Evolutionary conservation across 2,797 vertebrate species (phyloP), one percentile per base, ranked within the genome.

Genomic region (Tarsius wallacei): DNA sequence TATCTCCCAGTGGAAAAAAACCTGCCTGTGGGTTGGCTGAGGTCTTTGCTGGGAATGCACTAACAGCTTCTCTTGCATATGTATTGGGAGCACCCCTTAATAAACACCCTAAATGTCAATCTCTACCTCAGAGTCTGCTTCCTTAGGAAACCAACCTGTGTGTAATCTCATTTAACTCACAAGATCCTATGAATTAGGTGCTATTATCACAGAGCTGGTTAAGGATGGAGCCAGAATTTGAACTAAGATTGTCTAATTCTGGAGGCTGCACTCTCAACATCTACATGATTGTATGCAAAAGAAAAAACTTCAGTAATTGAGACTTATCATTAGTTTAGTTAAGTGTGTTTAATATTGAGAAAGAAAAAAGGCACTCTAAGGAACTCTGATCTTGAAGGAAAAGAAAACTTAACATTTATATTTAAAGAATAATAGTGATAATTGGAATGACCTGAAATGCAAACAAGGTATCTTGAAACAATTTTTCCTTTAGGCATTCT

Each of bases 401-500:
- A 92, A 88, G 14, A 90, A 93, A 73, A 87, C 47, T 28, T 66
- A 78, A 61, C 21, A 49, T 31, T 86, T 93, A 80, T 85, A 36
- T 84, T 87, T 74, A 96, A 76, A 90, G 47, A 57, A 89, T 70
- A 90, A 83, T 57, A 84, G 87, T 93, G 88, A 78, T 19, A 73
- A 53, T 33, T 90, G 14, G 15, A 91, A 94, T 64, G 57, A 87
- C n/a, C 74, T 74, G 24, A 90, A 88, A 93, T 26, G 53, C 61
- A 91, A 96, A 93, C 73, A 78, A 66, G 64, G 33, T 70, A 31
- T 21, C 47, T 33, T 51, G 63, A 77, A 95, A 87, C 47, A 33
- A 71, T 31, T 91, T 96, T 96, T 95, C 55, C 89, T 93, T 42
- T 82, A 91, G 59, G 68, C 11, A n/a, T 86, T 90, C 82, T 51